phyloP scores from a whole-genome alignment of 2,797 vertebrate genomes.

The Hapalemur alaotrensis region DNA sequence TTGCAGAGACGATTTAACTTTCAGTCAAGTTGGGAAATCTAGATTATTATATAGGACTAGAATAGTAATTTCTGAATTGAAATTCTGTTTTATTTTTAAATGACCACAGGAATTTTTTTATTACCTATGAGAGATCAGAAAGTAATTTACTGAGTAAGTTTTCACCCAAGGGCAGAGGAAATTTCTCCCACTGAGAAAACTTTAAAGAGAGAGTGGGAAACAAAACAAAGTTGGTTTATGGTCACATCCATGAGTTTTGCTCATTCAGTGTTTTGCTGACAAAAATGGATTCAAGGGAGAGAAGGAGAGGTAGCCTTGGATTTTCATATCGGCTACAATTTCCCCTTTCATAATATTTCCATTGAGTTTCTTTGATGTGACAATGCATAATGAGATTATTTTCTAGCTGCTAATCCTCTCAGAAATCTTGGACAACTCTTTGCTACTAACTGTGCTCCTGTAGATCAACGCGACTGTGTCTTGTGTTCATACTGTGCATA shows the following conservation, averaged over 20 bases:
- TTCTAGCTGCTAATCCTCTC: neutral
- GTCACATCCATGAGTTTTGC: neutral
- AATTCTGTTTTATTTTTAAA: neutral
- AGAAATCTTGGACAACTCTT: accelerated
- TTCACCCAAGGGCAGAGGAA: neutral
- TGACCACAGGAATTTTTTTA: neutral
- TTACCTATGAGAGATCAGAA: neutral
- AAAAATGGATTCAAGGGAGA: neutral
- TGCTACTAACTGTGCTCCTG: neutral
- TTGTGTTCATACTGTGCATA: neutral
- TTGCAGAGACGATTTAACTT: neutral
- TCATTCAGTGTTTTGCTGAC: neutral
- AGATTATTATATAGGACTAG: neutral
- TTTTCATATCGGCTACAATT: neutral
- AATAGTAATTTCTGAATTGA: neutral
- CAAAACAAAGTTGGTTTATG: neutral
- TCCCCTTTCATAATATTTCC: neutral
- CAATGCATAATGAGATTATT: neutral
- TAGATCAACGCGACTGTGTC: neutral
- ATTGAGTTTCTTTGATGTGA: neutral
- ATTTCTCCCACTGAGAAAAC: neutral
- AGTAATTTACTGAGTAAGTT: neutral
- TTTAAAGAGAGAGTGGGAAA: neutral
- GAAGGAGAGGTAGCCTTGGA: neutral
- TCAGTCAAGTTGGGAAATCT: neutral